Conservation (phyloP, 1,140 invertebrate genomes). For the Drosophila pruinosa region DNA sequence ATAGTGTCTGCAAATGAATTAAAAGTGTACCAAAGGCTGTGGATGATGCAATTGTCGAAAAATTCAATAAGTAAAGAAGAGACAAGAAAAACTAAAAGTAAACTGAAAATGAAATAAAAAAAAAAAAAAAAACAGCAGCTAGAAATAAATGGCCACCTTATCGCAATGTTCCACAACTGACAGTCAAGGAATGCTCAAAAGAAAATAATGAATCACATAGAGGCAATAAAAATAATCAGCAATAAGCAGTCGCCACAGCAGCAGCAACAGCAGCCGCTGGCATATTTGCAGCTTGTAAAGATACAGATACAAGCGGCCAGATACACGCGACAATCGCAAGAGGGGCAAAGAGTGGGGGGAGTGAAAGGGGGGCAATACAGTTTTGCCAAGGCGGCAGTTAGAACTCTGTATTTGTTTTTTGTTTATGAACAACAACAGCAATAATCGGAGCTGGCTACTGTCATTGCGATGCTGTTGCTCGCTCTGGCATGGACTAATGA, state of each 20-base stretch:
- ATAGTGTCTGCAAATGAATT: constrained; percentile 11
- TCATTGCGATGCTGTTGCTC: constrained; percentile 27
- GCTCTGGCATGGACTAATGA: constrained; percentile 62
- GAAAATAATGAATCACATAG: constrained; percentile 73
- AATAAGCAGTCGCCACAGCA: constrained; percentile 56
- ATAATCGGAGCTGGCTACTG: constrained; percentile 45
- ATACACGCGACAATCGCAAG: constrained; percentile 28
- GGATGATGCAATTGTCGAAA: constrained; percentile 58
- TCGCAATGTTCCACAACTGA: constrained; percentile 16
- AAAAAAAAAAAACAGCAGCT: background rate
- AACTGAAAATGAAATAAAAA: constrained; percentile 10
- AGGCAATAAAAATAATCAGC: constrained; percentile 75
- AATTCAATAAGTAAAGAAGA: constrained; percentile 40
- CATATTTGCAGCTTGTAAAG: constrained; percentile 68
- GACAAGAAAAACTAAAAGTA: background rate
- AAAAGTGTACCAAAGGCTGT: constrained; percentile 34
- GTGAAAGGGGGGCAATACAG: background rate
- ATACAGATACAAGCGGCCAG: constrained; percentile 55
- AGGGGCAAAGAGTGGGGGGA: background rate
- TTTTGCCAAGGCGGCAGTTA: constrained; percentile 31
- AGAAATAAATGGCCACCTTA: constrained; percentile 40
- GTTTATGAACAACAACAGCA: constrained; percentile 26
- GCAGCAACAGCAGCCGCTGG: constrained; percentile 35
- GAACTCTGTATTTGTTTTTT: constrained; percentile 45
- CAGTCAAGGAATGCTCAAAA: constrained; percentile 13